These are phyloP conservation scores for Arnoldichthys spilopterus DNA, from an alignment of 2,797 vertebrate species.

Conservation along the genomic window DNA sequence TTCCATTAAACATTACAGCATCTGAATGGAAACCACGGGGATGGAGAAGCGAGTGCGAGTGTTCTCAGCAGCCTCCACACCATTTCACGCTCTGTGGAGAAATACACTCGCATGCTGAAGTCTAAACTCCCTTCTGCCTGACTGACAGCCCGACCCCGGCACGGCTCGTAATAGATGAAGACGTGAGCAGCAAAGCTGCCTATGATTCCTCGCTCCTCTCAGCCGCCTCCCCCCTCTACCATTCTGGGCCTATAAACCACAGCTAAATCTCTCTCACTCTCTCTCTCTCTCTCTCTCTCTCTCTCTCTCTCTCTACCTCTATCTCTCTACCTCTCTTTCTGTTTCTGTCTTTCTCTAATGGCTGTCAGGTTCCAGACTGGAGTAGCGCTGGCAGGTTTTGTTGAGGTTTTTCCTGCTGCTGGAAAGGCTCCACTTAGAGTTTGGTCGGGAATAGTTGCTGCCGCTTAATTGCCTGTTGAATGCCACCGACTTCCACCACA, in stretches of 20 bases:
- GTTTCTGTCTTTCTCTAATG: neutral
- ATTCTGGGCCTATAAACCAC: slow-evolving; percentile 62
- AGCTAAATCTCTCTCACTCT: slow-evolving; percentile 51
- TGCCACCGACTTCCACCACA: too few species aligned
- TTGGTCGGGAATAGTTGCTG: too few species aligned
- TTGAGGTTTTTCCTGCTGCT: too few species aligned
- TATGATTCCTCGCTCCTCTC: slow-evolving; percentile 71
- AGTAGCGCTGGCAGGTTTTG: too few species aligned
- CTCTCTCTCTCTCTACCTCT: too few species aligned
- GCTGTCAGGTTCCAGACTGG: too few species aligned
- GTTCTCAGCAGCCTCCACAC: slow-evolving; percentile 7
- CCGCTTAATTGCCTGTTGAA: too few species aligned
- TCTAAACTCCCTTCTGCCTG: slow-evolving; percentile 26
- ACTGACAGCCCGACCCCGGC: slow-evolving; percentile 21
- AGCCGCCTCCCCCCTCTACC: slow-evolving; percentile 55
- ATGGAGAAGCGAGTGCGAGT: neutral
- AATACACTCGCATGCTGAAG: slow-evolving; percentile 3
- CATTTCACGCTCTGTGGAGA: slow-evolving; percentile 12
- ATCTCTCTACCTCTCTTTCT: neutral
- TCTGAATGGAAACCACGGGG: neutral
- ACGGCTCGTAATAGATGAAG: slow-evolving; percentile 54
- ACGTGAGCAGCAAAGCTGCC: slow-evolving; percentile 67
- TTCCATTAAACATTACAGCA: neutral
- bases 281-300: neutral
- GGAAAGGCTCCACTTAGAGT: too few species aligned